These are phyloP conservation scores for Orthonychiurus folsomi DNA, from an alignment of 2,888 invertebrate species.

Conservation along the genomic window DNA sequence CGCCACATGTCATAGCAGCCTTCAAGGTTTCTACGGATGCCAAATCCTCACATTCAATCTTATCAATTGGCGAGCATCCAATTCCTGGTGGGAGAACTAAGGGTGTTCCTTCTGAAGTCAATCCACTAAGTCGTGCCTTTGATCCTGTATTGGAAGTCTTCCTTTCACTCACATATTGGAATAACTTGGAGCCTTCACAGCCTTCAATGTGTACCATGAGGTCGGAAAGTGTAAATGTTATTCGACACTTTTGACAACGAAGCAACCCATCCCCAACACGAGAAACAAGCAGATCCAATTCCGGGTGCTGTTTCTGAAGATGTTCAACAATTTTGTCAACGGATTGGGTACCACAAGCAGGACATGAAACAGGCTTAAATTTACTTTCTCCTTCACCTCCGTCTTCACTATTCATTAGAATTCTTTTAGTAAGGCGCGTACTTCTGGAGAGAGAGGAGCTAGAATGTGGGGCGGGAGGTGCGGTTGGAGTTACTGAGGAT, in stretches of 20 bases:
- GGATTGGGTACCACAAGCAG: slow-evolving; percentile 29
- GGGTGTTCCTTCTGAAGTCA: background rate
- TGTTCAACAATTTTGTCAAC: slow-evolving; percentile 30
- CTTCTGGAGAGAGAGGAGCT: slow-evolving; percentile 23
- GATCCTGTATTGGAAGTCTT: background rate
- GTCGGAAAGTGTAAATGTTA: slow-evolving; percentile 36
- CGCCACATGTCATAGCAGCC: slow-evolving; percentile 26
- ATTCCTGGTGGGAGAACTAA: slow-evolving; percentile 28
- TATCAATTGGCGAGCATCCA: slow-evolving; percentile 35
- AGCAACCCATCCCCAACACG: slow-evolving; percentile 27
- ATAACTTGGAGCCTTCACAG: slow-evolving; percentile 21
- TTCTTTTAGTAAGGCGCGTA: slow-evolving; percentile 29
- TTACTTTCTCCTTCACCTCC: slow-evolving; percentile 15
- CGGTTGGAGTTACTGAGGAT: background rate
- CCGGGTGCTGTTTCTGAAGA: slow-evolving; percentile 31
- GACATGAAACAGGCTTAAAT: slow-evolving; percentile 34
- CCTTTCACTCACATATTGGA: background rate
- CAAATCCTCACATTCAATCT: slow-evolving; percentile 28
- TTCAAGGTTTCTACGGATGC: slow-evolving; percentile 21
- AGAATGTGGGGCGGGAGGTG: background rate
- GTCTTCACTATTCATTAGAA: slow-evolving; percentile 15
- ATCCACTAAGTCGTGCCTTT: background rate
- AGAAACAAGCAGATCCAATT: slow-evolving; percentile 28
- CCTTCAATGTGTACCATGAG: slow-evolving; percentile 29
- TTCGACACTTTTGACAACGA: slow-evolving; percentile 33